Evolutionary conservation across 2,113 vertebrate species (phyloP).

Genomic region (Kryptolebias marmoratus): DNA sequence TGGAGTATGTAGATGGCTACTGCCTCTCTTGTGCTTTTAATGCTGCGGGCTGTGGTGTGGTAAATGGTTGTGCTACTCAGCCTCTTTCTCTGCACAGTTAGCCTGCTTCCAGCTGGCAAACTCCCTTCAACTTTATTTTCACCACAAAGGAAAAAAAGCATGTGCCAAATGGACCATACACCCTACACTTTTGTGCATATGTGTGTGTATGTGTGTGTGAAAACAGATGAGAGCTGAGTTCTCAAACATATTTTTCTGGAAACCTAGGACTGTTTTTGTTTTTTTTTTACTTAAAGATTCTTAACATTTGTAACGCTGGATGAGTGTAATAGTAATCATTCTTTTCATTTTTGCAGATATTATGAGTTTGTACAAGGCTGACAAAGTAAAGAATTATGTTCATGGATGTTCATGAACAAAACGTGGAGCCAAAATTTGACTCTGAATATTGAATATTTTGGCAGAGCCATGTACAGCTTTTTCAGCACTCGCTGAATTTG

Average conservation of each 20-base stretch:
- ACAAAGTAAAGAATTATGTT: not conserved
- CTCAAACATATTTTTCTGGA: not conserved
- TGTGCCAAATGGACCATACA: conserved; percentile 58
- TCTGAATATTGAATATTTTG: too few species aligned
- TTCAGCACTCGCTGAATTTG: too few species aligned
- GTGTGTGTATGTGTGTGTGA: conserved; percentile 7
- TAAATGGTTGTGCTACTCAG: conserved; percentile 39
- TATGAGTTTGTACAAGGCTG: not conserved
- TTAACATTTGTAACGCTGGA: too few species aligned
- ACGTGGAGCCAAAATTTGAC: not conserved
- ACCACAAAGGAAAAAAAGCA: conserved; percentile 37
- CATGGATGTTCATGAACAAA: not conserved
- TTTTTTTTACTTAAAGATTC: not conserved
- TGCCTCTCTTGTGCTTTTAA: conserved; percentile 48
- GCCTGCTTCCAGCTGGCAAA: conserved; percentile 57
- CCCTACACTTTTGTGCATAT: not conserved
- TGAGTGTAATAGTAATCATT: not conserved
- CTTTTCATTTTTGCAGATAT: not conserved
- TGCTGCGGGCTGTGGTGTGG: conserved; percentile 59
- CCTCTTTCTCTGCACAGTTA: conserved; percentile 45
- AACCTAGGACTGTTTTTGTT: not conserved
- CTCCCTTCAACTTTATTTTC: conserved; percentile 52
- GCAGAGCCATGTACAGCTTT: too few species aligned
- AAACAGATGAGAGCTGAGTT: too few species aligned
- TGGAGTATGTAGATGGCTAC: conserved; percentile 63